Percentiles rank a stretch among this genome's conserved stretches.
Evolutionary conservation across 1,140 invertebrate genomes (phyloP).

Genomic region (Achroia grisella): DNA sequence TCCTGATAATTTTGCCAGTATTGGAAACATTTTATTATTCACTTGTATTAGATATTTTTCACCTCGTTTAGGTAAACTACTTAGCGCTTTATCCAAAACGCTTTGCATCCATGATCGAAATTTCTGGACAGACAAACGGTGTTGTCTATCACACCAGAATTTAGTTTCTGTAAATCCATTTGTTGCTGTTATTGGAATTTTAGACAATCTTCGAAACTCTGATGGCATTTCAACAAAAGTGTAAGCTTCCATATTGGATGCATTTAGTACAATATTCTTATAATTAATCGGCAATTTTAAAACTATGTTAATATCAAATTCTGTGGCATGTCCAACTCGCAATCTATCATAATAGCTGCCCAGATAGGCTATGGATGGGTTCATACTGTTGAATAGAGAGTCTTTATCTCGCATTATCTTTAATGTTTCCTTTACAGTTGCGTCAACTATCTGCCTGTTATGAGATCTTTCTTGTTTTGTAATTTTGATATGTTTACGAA

Average conservation of each 20-base stretch:
- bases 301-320: constrained; percentile 40
- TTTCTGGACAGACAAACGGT: constrained; percentile 23
- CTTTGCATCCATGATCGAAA: constrained; percentile 42
- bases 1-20: constrained; percentile 28
- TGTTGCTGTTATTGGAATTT: constrained; percentile 16
- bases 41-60: constrained; percentile 22
- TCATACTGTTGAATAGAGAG: constrained; percentile 31
- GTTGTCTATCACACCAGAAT: constrained; percentile 30
- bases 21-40: constrained; percentile 17
- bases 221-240: constrained; percentile 31
- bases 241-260: constrained; percentile 16
- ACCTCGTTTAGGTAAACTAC: constrained; percentile 17
- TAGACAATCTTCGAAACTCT: constrained; percentile 34
- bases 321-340: constrained; percentile 31
- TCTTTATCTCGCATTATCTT: constrained; percentile 24
- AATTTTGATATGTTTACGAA: constrained; percentile 23
- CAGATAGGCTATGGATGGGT: constrained; percentile 32
- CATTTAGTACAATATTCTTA: constrained; percentile 28
- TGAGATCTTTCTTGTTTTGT: constrained; percentile 21
- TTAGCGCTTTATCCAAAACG: constrained; percentile 26
- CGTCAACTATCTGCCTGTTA: constrained; percentile 9
- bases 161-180: constrained; percentile 31
- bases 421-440: constrained; percentile 23
- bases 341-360: constrained; percentile 41
- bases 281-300: constrained; percentile 30